These are phyloP conservation scores for Epinephelus coioides DNA, from an alignment of 2,797 vertebrate genomes.

Conservation along the genomic window DNA sequence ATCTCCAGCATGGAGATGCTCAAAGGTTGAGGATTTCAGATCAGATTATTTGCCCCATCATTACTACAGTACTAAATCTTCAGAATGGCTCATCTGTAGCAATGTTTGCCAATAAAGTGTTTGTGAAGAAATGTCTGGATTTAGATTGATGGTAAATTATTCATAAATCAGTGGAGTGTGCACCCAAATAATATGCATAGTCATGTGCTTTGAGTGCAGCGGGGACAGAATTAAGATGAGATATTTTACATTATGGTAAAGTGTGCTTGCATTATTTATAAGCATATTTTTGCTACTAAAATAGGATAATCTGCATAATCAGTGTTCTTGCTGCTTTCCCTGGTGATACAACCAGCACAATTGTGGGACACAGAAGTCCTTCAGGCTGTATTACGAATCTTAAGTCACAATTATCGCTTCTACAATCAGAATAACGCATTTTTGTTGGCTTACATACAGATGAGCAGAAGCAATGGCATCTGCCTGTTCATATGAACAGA, in stretches of 20 bases:
- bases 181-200: neutral
- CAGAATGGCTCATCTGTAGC: slow-evolving; percentile 18
- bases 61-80: slow-evolving; percentile 45
- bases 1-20: slow-evolving; percentile 78
- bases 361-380: slow-evolving; percentile 7
- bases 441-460: neutral
- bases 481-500: slow-evolving; percentile 17
- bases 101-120: slow-evolving; percentile 8
- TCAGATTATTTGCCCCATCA: slow-evolving; percentile 67
- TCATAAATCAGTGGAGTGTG: slow-evolving; percentile 1
- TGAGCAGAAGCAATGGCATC: slow-evolving; percentile 39
- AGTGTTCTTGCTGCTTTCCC: neutral
- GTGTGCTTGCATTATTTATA: slow-evolving; percentile 29
- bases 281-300: slow-evolving; percentile 20
- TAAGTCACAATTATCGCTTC: slow-evolving; percentile 5
- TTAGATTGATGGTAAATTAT: slow-evolving; percentile 37
- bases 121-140: slow-evolving; percentile 20
- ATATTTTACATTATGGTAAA: slow-evolving; percentile 16
- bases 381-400: slow-evolving; percentile 4
- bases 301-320: slow-evolving; percentile 6
- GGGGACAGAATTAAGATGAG: slow-evolving; percentile 29
- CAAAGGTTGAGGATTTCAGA: slow-evolving; percentile 76
- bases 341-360: neutral
- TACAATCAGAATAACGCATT: too few relatives aligned
- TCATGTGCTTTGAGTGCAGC: slow-evolving; percentile 1